Evolutionary conservation across 92 coral and sea anemone genomes (phyloP).

Genomic region (Parazoanthus swiftii): DNA sequence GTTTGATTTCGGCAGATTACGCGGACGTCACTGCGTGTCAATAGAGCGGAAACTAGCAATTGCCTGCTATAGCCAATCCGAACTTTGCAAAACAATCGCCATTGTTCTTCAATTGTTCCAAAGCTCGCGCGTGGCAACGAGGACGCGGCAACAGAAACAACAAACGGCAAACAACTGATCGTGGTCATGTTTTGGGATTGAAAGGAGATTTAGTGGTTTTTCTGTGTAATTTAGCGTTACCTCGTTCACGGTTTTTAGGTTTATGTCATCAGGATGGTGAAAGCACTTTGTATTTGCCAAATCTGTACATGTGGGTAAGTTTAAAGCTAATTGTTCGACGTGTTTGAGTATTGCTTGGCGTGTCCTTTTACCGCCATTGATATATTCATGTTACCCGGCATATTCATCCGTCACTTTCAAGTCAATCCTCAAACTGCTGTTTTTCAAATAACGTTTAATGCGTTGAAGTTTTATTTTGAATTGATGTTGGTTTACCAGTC

Average conservation of each 20-base stretch:
- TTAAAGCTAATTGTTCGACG: not conserved
- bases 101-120: slow-evolving; percentile 30
- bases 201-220: slow-evolving; percentile 33
- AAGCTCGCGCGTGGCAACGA: slow-evolving; percentile 67
- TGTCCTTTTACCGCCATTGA: slow-evolving; percentile 2
- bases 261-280: slow-evolving; percentile 58
- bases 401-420: not conserved
- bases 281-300: slow-evolving; percentile 93
- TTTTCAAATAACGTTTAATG: not conserved
- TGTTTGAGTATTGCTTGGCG: not conserved
- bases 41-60: slow-evolving; percentile 7
- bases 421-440: not conserved
- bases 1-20: not conserved
- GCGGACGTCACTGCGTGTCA: not conserved
- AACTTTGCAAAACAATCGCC: slow-evolving; percentile 23
- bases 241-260: slow-evolving; percentile 18
- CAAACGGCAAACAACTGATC: slow-evolving; percentile 43
- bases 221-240: slow-evolving; percentile 17
- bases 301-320: slow-evolving; percentile 99
- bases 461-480: not conserved
- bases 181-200: slow-evolving; percentile 1
- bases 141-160: slow-evolving; percentile 57
- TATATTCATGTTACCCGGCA: not conserved
- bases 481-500: not conserved
- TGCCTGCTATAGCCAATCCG: slow-evolving; percentile 33